A percentile compares a stretch with the other conserved stretches of the same genome.
phyloP scores from a whole-genome alignment of 2,888 invertebrate species.

The Plagodis dolabraria region DNA sequence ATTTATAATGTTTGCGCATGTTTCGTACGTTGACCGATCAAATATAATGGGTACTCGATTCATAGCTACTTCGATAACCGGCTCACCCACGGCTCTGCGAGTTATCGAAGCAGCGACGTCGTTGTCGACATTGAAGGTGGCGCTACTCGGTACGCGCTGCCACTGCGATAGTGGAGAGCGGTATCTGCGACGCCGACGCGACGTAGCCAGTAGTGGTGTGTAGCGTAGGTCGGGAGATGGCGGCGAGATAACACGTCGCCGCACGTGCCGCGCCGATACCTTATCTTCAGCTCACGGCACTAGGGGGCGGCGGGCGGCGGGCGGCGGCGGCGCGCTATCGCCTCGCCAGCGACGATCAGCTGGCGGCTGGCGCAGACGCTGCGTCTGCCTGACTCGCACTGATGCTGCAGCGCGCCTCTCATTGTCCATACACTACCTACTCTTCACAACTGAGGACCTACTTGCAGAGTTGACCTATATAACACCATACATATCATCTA shows the following conservation, averaged over 20 bases:
- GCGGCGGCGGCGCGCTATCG: slow-evolving; percentile 16
- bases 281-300: slow-evolving; percentile 43
- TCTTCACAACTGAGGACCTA: too few relatives aligned
- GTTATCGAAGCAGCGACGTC: too few relatives aligned
- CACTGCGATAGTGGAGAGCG: neutral
- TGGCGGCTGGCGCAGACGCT: slow-evolving; percentile 35
- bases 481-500: too few relatives aligned
- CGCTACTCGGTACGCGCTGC: neutral
- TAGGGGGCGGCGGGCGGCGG: slow-evolving; percentile 12
- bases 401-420: too few relatives aligned
- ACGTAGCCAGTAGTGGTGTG: slow-evolving; percentile 3
- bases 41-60: too few relatives aligned
- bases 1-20: too few relatives aligned
- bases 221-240: slow-evolving; percentile 58
- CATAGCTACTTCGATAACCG: too few relatives aligned
- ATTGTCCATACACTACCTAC: too few relatives aligned
- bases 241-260: slow-evolving; percentile 48
- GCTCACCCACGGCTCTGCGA: too few relatives aligned
- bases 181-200: neutral
- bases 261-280: slow-evolving; percentile 49
- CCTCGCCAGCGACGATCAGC: slow-evolving; percentile 37
- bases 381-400: slow-evolving; percentile 14
- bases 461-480: too few relatives aligned
- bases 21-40: too few relatives aligned
- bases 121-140: too few relatives aligned